Percentiles rank a stretch among this genome's conserved stretches.
Conservation (phyloP, 1,140 invertebrate species). For the Papilio dardanus region DNA sequence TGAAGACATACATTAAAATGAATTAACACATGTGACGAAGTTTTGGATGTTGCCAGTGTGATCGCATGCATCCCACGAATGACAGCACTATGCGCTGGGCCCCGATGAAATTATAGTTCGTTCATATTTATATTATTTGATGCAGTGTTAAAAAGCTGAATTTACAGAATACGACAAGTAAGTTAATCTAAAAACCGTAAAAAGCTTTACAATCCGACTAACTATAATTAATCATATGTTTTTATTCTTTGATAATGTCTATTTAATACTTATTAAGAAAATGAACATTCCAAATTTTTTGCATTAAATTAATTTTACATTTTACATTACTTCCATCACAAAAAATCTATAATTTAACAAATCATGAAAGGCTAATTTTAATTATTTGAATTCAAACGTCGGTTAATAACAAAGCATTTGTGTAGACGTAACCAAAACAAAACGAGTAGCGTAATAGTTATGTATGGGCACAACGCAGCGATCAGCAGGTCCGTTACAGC, state of each 20-base stretch:
- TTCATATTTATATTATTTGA: background rate
- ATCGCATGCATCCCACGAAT: slow-evolving; percentile 60
- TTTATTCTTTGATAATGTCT: too few species aligned
- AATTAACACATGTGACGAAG: slow-evolving; percentile 24
- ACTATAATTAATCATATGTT: too few species aligned
- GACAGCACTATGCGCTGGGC: slow-evolving; percentile 42
- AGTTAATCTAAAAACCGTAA: background rate
- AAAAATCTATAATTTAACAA: background rate
- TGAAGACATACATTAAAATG: background rate
- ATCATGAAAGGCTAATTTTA: background rate
- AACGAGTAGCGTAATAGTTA: background rate
- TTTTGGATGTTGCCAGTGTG: slow-evolving; percentile 40
- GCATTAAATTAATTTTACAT: too few species aligned
- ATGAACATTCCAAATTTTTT: too few species aligned
- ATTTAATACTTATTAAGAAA: too few species aligned
- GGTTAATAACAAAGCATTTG: background rate
- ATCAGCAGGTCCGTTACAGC: background rate
- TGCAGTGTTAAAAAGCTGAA: slow-evolving; percentile 3
- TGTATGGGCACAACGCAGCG: slow-evolving; percentile 8
- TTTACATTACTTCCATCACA: too few species aligned
- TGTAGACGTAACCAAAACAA: background rate
- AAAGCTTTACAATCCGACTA: background rate
- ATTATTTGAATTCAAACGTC: background rate
- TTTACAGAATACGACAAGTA: background rate
- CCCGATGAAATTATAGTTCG: slow-evolving; percentile 32